These are phyloP conservation scores for Campylomormyrus numenius DNA, from an alignment of 2,113 vertebrate genomes.

Conservation along the genomic window DNA sequence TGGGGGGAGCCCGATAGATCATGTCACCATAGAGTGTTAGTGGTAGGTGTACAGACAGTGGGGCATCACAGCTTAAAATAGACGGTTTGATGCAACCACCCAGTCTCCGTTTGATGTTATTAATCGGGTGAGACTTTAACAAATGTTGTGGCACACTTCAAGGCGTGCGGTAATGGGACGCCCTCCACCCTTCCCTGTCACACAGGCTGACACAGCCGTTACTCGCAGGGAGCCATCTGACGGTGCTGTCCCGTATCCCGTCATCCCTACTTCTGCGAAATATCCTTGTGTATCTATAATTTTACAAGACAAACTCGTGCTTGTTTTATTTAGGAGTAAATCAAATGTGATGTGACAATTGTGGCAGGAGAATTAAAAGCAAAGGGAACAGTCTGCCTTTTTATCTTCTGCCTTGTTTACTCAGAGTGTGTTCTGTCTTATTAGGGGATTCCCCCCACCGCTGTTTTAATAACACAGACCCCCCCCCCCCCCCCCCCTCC, in stretches of 20 bases:
- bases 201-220: constrained; percentile 3
- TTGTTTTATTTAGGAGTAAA: constrained; percentile 3
- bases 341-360: constrained; percentile 36
- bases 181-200: neutral
- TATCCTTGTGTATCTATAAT: neutral
- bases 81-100: no score
- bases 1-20: neutral
- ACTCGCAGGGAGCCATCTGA: neutral
- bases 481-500: no score
- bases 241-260: neutral
- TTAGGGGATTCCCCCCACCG: constrained; percentile 23
- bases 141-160: neutral
- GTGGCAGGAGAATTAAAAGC: constrained; percentile 29
- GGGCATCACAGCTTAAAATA: neutral
- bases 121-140: neutral
- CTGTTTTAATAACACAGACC: constrained; percentile 22
- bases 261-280: neutral
- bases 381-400: constrained; percentile 16
- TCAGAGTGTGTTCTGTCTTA: constrained; percentile 24
- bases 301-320: constrained; percentile 24
- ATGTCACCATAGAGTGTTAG: neutral
- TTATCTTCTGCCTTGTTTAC: neutral
- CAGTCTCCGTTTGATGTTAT: neutral
- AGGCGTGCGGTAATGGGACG: neutral
- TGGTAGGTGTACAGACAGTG: neutral